phyloP scores from a whole-genome alignment of 1,140 invertebrate species.

The Drosophila novamexicana region DNA sequence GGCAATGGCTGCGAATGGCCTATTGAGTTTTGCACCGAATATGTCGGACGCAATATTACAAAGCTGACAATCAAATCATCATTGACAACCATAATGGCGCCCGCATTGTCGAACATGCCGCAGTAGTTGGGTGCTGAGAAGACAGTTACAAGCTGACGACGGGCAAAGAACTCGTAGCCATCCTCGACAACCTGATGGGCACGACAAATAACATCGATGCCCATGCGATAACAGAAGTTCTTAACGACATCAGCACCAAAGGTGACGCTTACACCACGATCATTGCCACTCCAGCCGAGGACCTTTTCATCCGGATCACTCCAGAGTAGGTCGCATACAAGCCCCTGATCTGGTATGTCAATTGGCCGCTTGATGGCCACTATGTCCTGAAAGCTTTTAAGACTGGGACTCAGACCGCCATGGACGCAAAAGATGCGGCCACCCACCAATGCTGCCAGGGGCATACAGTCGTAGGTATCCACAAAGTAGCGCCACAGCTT shows the following conservation, averaged over 20 bases:
- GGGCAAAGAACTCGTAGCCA: slow-evolving; percentile 94
- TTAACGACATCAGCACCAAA: slow-evolving; percentile 92
- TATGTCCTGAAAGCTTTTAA: slow-evolving; percentile 96
- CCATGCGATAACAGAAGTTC: slow-evolving; percentile 92
- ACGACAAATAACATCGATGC: slow-evolving; percentile 93
- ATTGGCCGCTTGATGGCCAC: slow-evolving; percentile 94
- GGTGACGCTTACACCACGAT: slow-evolving; percentile 93
- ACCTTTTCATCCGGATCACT: slow-evolving; percentile 94
- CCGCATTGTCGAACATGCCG: slow-evolving; percentile 94
- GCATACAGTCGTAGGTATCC: slow-evolving; percentile 87
- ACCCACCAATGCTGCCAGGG: slow-evolving; percentile 92
- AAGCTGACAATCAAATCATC: slow-evolving; percentile 32
- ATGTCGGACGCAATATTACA: slow-evolving; percentile 22
- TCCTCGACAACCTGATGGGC: slow-evolving; percentile 96
- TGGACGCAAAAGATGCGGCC: slow-evolving; percentile 94
- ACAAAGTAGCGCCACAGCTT: slow-evolving; percentile 93
- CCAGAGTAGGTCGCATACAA: slow-evolving; percentile 93
- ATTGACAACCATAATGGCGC: slow-evolving; percentile 96
- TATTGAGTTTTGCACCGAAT: background rate
- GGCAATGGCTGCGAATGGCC: background rate
- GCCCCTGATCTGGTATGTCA: slow-evolving; percentile 94
- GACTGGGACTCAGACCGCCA: slow-evolving; percentile 91
- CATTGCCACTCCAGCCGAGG: slow-evolving; percentile 93
- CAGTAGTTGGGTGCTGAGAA: slow-evolving; percentile 94
- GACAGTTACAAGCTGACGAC: slow-evolving; percentile 90